Percentiles rank a stretch among this genome's conserved stretches.
Conservation (phyloP, 2,113 vertebrate genomes). For the Aythya baeri region DNA sequence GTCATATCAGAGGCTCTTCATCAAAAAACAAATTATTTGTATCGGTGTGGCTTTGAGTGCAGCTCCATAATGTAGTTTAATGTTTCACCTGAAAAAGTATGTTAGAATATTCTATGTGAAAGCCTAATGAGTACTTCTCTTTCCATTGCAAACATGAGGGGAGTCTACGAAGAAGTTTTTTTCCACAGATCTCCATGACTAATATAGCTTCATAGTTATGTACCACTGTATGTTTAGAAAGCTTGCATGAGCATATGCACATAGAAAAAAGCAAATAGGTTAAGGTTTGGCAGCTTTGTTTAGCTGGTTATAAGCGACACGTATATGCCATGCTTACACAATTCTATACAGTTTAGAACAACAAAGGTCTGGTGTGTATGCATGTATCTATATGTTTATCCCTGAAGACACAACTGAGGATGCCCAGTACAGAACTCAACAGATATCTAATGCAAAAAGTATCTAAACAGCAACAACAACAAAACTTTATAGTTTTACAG, state of each 20-base stretch:
- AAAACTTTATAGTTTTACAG: not conserved
- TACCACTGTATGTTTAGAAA: not conserved
- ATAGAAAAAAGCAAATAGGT: not conserved
- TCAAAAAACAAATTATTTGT: not conserved
- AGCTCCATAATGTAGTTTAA: not conserved
- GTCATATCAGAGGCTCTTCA: not conserved
- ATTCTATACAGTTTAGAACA: not conserved
- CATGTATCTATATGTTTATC: not conserved
- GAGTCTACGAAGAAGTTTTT: not conserved
- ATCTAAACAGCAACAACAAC: not conserved
- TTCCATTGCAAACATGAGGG: not conserved
- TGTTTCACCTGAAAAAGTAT: not conserved
- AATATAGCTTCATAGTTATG: not conserved
- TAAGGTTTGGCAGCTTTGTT: not conserved
- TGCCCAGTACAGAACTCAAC: not conserved
- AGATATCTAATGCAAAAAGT: not conserved
- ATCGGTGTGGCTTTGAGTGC: not conserved
- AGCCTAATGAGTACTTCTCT: not conserved
- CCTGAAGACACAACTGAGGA: not conserved
- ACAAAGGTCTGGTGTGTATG: not conserved
- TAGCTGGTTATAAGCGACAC: not conserved
- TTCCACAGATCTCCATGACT: not conserved
- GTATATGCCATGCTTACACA: not conserved
- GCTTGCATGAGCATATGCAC: not conserved
- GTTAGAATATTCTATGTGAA: not conserved